Evolutionary conservation across 2,888 invertebrate genomes (phyloP), one percentile per base, ranked within the genome.

Genomic region (Hyles lineata): DNA sequence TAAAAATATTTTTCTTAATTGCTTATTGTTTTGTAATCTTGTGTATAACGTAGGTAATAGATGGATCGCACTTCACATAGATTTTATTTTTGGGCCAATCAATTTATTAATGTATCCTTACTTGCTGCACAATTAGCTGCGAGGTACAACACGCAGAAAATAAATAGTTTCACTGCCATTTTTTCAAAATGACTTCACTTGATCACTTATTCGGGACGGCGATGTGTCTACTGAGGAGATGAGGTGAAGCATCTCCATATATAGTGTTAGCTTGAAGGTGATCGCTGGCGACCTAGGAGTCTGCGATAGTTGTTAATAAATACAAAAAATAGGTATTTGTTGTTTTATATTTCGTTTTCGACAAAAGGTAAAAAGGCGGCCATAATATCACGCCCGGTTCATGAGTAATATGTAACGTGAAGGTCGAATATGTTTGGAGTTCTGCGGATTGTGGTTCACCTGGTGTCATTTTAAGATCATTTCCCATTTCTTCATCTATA

Each of bases 211-310:
- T 23, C 6, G 43, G 32, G 9, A 21, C 23, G 50, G 4, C 50
- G 9, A 50, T 50, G 15, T 1, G 50, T 67, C 6, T 21, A 67
- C 67, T 67, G 50, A 15, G 23, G 23, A 23, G 21, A 23, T 67
- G 17, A 23, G 67, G 23, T 67, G 50, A 67, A 50, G 50, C 23
- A 23, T 8, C 70, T 60, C 72, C 0, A 60, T 82, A 75, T n/a
- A 81, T 83, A 29, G 75, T 67, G 69, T 76, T 62, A 29, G 15
- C 43, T 67, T 67, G 67, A 50, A 50, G 67, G 67, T 67, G 55
- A 55, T 43, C 43, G 50, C 23, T 17, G 50, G 8, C 21, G 50
- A 50, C 67, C 23, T 23, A 15, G 17, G 50, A n/a, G 19, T 8
- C 0, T 21, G n/a, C 8, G 21, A 43, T 8, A 6, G 9, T 7